Evolutionary conservation across 2,888 invertebrate species (phyloP).

Genomic region (Hartigia nigra): DNA sequence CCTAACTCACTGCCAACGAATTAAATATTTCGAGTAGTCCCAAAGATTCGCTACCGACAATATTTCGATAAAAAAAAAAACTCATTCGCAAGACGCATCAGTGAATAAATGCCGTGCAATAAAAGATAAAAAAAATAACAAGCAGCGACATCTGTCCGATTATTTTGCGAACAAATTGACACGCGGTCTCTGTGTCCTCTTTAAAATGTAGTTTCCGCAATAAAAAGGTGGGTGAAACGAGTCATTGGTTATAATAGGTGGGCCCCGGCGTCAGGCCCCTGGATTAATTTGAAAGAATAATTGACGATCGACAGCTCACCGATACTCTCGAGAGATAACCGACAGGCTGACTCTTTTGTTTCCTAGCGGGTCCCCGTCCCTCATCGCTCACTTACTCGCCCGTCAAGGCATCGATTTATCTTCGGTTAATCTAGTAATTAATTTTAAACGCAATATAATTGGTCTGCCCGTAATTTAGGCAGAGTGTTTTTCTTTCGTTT

Average conservation of each 20-base stretch:
- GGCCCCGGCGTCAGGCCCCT: not conserved
- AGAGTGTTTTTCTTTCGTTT: not conserved
- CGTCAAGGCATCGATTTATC: slow-evolving; percentile 48
- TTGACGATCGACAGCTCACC: slow-evolving; percentile 39
- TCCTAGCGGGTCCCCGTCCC: slow-evolving; percentile 18
- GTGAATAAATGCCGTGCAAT: not conserved
- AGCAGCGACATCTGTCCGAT: too few relatives aligned
- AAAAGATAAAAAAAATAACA: not conserved
- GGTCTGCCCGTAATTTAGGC: slow-evolving; percentile 38
- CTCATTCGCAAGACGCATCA: not conserved
- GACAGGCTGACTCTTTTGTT: slow-evolving; percentile 26
- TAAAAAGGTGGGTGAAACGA: not conserved
- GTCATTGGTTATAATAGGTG: slow-evolving; percentile 7
- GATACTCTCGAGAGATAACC: slow-evolving; percentile 42
- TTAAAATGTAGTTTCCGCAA: not conserved
- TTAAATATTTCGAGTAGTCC: not conserved
- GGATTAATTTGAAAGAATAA: slow-evolving; percentile 36
- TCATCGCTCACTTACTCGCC: slow-evolving; percentile 36
- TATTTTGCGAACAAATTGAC: too few relatives aligned
- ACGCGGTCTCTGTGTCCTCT: not conserved
- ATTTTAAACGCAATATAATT: slow-evolving; percentile 64
- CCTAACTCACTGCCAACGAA: not conserved
- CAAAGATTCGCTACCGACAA: not conserved
- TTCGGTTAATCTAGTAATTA: slow-evolving; percentile 59
- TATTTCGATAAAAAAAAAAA: not conserved